A percentile compares a stretch with the other conserved stretches of the same genome.
phyloP scores from a whole-genome alignment of 1,140 invertebrate species.

The Teleogryllus occipitalis region DNA sequence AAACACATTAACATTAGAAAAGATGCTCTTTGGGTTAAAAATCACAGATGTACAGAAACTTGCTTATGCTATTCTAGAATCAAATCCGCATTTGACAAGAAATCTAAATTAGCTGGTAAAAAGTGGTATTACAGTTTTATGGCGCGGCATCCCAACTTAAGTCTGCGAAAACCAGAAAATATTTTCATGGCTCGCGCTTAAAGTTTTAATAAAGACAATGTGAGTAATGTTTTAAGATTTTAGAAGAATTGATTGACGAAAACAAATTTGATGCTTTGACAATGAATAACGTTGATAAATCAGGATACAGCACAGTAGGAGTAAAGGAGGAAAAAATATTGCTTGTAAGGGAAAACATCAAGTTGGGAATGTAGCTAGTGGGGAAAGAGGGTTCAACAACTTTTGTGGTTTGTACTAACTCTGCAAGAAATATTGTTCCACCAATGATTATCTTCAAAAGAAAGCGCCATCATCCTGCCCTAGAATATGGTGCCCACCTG shows the following conservation, averaged over 20 bases:
- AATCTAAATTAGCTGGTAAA: constrained; percentile 9
- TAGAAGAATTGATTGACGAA: constrained; percentile 27
- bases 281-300: background rate
- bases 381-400: background rate
- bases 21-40: background rate
- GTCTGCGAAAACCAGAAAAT: background rate
- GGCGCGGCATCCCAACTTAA: background rate
- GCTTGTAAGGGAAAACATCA: background rate
- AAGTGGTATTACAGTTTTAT: background rate
- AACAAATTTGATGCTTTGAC: background rate
- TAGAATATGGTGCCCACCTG: background rate
- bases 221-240: constrained; percentile 24
- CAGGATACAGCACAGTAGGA: background rate
- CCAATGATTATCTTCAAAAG: background rate
- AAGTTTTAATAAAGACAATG: constrained; percentile 32
- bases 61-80: background rate
- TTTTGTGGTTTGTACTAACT: background rate
- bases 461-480: background rate
- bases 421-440: background rate
- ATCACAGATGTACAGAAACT: background rate
- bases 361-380: background rate
- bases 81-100: too few relatives aligned
- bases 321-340: background rate
- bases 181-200: constrained; percentile 30
- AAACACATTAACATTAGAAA: background rate